A percentile compares a stretch with the other conserved stretches of the same genome.
These are phyloP conservation scores for Arctia plantaginis DNA, from an alignment of 2,888 invertebrate genomes.

Conservation along the genomic window DNA sequence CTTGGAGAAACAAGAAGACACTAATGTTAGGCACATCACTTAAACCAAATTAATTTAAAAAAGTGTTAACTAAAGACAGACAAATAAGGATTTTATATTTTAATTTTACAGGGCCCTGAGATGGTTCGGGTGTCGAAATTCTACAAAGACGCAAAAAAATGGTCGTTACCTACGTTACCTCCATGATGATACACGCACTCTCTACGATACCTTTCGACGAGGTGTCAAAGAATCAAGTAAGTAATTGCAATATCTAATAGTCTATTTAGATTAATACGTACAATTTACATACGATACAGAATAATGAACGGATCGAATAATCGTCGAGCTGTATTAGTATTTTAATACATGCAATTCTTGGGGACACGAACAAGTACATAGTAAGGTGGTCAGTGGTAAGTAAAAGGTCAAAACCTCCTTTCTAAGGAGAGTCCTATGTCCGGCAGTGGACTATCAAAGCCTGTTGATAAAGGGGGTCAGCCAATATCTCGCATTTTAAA, in stretches of 20 bases:
- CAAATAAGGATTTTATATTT: neutral
- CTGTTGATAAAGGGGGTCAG: conserved; percentile 23
- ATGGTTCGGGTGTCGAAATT: conserved; percentile 95
- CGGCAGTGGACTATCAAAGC: neutral
- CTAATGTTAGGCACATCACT: neutral
- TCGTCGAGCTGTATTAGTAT: neutral
- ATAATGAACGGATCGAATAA: neutral
- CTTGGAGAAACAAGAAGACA: too few species aligned
- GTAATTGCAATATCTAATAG: conserved; percentile 60
- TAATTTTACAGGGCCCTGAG: conserved; percentile 92
- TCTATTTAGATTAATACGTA: neutral
- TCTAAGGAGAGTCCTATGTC: too few species aligned
- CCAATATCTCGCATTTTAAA: conserved; percentile 42
- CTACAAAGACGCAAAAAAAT: conserved; percentile 95
- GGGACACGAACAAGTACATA: neutral
- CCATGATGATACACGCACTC: conserved; percentile 94
- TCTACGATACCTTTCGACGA: conserved; percentile 96
- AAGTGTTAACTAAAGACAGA: neutral
- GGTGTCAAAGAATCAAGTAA: conserved; percentile 97
- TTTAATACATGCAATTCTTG: neutral
- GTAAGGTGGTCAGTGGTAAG: conserved; percentile 16
- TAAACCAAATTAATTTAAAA: neutral
- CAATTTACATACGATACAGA: neutral
- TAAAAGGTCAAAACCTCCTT: too few species aligned
- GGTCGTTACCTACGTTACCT: conserved; percentile 94